Percentiles rank a stretch among this genome's conserved stretches.
These are phyloP conservation scores for Amphiprion clarkii DNA, from an alignment of 2,797 vertebrate genomes.

Conservation along the genomic window DNA sequence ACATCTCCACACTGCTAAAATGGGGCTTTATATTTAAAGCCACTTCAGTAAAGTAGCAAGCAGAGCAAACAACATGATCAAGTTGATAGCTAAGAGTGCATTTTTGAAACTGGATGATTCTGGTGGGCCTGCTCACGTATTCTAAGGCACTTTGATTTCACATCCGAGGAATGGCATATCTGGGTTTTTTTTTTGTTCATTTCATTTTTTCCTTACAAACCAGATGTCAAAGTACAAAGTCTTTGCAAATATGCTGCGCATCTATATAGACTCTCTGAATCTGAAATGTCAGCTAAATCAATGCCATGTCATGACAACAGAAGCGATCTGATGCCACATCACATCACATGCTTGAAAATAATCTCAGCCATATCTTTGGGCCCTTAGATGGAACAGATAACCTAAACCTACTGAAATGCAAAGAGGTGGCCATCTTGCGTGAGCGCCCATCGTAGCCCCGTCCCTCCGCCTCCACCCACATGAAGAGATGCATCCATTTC, in stretches of 20 bases:
- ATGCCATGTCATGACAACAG: not conserved
- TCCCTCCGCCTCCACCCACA: conserved; percentile 31
- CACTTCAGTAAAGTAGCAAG: conserved; percentile 10
- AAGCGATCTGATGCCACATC: conserved; percentile 32
- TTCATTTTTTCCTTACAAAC: conserved; percentile 1
- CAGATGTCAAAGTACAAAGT: not conserved
- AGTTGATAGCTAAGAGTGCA: conserved; percentile 1
- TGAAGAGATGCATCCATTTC: conserved; percentile 68
- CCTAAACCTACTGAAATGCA: conserved; percentile 38
- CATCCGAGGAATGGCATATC: not conserved
- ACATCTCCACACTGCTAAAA: conserved; percentile 39
- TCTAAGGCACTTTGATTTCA: conserved; percentile 8
- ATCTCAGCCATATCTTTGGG: conserved; percentile 30
- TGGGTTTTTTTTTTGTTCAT: not conserved
- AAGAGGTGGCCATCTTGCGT: conserved; percentile 19
- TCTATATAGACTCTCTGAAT: conserved; percentile 7
- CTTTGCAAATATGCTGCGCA: conserved; percentile 11
- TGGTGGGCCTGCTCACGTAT: conserved; percentile 12
- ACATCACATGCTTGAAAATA: conserved; percentile 33
- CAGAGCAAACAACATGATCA: conserved; percentile 13
- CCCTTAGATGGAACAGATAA: conserved; percentile 41
- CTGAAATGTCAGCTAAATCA: conserved; percentile 22
- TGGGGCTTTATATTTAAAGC: conserved; percentile 22
- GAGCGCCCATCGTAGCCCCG: conserved; percentile 16
- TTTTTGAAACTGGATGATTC: conserved; percentile 1